Evolutionary conservation across 2,888 invertebrate species (phyloP).

Genomic region (Ceratothoa steindachneri): DNA sequence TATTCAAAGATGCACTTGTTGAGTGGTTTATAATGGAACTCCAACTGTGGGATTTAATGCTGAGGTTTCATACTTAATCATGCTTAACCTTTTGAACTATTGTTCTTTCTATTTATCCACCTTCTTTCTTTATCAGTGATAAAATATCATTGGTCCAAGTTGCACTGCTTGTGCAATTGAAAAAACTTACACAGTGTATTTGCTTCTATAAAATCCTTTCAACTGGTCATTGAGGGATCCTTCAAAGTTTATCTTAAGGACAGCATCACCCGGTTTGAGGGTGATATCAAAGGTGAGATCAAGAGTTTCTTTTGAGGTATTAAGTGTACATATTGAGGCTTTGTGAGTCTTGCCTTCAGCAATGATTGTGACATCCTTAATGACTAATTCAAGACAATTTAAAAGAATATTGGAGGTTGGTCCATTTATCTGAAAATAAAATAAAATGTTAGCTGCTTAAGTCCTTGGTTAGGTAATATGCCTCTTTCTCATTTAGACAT

Average conservation of each 20-base stretch:
- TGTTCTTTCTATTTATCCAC: too few species aligned
- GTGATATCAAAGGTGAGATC: neutral
- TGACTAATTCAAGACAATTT: neutral
- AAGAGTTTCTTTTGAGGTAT: neutral
- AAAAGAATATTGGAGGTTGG: neutral
- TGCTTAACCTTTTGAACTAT: too few species aligned
- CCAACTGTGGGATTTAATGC: too few species aligned
- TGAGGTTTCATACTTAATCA: too few species aligned
- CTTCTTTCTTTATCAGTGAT: too few species aligned
- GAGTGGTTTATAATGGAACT: too few species aligned
- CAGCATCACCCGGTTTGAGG: neutral
- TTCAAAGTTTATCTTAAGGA: neutral
- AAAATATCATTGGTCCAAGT: too few species aligned
- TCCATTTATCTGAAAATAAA: neutral
- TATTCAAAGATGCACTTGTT: too few species aligned
- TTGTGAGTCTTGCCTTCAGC: neutral
- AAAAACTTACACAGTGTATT: slow-evolving; percentile 2
- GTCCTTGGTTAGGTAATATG: too few species aligned
- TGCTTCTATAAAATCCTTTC: slow-evolving; percentile 6
- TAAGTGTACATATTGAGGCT: neutral
- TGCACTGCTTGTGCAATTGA: too few species aligned
- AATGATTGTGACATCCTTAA: neutral
- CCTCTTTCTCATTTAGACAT: too few species aligned
- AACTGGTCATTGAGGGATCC: slow-evolving; percentile 14
- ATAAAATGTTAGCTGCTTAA: too few species aligned